Evolutionary conservation across 2,113 vertebrate genomes (phyloP).

Genomic region (Ptilorrhoa leucosticta): DNA sequence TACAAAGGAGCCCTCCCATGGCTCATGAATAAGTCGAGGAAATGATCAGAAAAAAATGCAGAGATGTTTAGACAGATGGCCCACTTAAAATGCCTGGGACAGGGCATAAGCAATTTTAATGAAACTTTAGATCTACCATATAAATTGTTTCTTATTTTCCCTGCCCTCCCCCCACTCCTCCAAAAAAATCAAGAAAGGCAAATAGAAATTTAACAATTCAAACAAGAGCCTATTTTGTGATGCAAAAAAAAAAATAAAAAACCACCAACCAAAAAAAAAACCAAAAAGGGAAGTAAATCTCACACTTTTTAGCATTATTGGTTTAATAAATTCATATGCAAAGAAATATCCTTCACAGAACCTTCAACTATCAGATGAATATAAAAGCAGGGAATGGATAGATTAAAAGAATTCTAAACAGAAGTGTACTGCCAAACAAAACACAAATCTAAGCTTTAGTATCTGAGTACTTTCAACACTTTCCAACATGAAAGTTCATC

Average conservation of each 20-base stretch:
- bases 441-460: conserved; percentile 77
- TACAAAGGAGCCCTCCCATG: conserved; percentile 99
- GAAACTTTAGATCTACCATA: conserved; percentile 96
- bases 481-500: conserved; percentile 76
- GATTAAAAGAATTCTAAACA: conserved; percentile 90
- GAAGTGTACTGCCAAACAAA: conserved; percentile 86
- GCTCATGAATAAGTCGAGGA: conserved; percentile 99
- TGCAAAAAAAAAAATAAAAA: conserved; percentile 35
- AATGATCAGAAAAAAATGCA: conserved; percentile 98
- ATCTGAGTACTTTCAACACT: conserved; percentile 72
- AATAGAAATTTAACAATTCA: conserved; percentile 81
- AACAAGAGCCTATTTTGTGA: conserved; percentile 75
- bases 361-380: conserved; percentile 80
- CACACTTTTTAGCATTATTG: conserved; percentile 54
- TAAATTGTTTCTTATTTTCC: conserved; percentile 87
- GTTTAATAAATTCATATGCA: conserved; percentile 77
- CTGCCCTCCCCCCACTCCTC: conserved; percentile 2
- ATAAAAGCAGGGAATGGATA: conserved; percentile 76
- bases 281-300: not conserved
- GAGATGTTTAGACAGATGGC: conserved; percentile 99
- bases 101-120: conserved; percentile 91
- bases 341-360: conserved; percentile 76
- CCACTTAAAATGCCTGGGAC: conserved; percentile 96
- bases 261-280: not conserved
- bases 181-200: conserved; percentile 72